A percentile compares a stretch with the other conserved stretches of the same genome.
These are phyloP conservation scores for Cirrhinus molitorella DNA, from an alignment of 2,797 vertebrate species.

Conservation along the genomic window DNA sequence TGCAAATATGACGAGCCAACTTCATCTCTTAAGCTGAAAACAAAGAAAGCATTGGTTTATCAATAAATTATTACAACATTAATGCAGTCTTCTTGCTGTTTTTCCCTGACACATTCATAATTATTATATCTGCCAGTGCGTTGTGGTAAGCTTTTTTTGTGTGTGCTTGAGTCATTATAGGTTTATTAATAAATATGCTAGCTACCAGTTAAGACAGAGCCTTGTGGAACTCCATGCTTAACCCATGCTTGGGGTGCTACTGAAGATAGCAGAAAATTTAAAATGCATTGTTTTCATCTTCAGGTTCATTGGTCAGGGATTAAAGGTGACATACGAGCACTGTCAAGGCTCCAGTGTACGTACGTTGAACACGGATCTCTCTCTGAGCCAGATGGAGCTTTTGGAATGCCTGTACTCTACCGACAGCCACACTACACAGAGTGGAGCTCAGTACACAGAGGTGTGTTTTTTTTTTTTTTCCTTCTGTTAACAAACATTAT, in stretches of 20 bases:
- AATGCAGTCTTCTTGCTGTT: no score
- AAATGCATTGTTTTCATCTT: constrained; percentile 42
- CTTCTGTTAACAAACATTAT: neutral
- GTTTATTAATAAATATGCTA: no score
- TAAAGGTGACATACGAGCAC: constrained; percentile 93
- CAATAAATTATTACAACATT: no score
- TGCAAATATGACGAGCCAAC: no score
- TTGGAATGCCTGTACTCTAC: constrained; percentile 94
- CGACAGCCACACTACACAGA: constrained; percentile 83
- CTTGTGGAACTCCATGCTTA: neutral
- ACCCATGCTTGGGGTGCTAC: neutral
- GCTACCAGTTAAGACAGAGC: constrained; percentile 10
- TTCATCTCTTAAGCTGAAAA: no score
- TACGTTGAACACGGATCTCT: constrained; percentile 88
- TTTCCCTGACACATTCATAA: no score
- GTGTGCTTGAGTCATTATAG: no score
- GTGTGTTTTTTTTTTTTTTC: constrained; percentile 67
- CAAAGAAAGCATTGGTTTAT: no score
- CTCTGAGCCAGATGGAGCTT: constrained; percentile 89
- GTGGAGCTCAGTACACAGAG: constrained; percentile 94
- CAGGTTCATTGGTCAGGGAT: constrained; percentile 90
- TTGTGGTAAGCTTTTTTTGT: no score
- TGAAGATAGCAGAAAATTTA: neutral
- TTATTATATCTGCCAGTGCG: no score
- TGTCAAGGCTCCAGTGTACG: constrained; percentile 87